phyloP scores from a whole-genome alignment of 2,888 invertebrate species.

The Palloptera scutellata region DNA sequence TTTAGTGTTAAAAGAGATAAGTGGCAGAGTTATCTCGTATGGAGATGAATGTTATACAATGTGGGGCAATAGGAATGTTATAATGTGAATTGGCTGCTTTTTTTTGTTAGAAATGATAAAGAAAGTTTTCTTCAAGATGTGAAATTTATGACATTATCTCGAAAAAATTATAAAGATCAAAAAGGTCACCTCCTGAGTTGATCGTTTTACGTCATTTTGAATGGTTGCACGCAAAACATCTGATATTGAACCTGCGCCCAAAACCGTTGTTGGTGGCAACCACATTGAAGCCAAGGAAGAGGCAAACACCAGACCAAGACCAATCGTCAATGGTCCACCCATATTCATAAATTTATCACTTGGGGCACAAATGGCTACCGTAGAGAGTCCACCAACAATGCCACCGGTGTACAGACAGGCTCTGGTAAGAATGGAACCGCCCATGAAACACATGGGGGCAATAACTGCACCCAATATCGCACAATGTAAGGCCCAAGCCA shows the following conservation, averaged over 20 bases:
- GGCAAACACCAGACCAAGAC: constrained; percentile 93
- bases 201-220: too few species aligned
- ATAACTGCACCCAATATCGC: constrained; percentile 91
- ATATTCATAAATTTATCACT: constrained; percentile 95
- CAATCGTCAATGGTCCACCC: constrained; percentile 96
- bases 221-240: too few species aligned
- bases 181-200: too few species aligned
- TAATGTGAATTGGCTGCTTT: too few species aligned
- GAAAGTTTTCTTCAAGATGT: too few species aligned
- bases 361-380: constrained; percentile 94
- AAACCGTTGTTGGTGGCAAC: constrained; percentile 86
- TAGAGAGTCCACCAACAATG: constrained; percentile 91
- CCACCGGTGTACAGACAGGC: constrained; percentile 97
- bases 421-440: constrained; percentile 87
- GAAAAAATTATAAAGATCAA: too few species aligned
- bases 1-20: neutral
- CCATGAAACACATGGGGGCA: constrained; percentile 90
- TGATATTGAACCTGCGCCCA: constrained; percentile 92
- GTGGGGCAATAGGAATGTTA: too few species aligned
- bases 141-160: too few species aligned
- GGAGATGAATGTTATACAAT: too few species aligned
- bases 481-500: constrained; percentile 85
- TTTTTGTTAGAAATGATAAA: too few species aligned
- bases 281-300: constrained; percentile 92
- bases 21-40: too few species aligned